Evolutionary conservation across 2,113 vertebrate genomes (phyloP).

Genomic region (Dicerorhinus sumatrensis): DNA sequence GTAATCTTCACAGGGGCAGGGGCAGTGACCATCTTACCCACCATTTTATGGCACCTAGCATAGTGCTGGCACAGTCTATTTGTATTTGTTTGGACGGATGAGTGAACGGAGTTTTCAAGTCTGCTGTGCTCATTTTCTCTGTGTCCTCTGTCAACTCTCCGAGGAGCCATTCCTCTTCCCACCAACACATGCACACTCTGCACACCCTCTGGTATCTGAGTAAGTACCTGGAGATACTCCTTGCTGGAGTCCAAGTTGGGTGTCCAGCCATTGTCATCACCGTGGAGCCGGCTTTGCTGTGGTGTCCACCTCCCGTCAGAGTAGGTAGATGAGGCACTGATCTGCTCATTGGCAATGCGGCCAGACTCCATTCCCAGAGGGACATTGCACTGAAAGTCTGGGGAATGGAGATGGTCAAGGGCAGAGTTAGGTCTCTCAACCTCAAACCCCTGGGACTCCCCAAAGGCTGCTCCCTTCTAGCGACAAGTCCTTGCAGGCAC

Average conservation of each 20-base stretch:
- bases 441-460: neutral
- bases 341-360: conserved; percentile 96
- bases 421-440: conserved; percentile 30
- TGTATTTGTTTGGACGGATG: neutral
- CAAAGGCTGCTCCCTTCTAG: neutral
- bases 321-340: conserved; percentile 95
- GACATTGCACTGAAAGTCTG: conserved; percentile 96
- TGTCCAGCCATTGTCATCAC: conserved; percentile 97
- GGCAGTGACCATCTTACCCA: neutral
- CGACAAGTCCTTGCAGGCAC: conserved; percentile 65
- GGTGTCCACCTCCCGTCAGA: conserved; percentile 94
- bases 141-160: neutral
- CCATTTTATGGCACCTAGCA: neutral
- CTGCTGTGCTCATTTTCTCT: neutral
- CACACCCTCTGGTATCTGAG: neutral
- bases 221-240: conserved; percentile 96
- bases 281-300: conserved; percentile 95
- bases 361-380: conserved; percentile 97
- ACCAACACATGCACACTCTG: neutral
- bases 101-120: neutral
- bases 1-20: neutral
- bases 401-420: neutral
- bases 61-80: neutral
- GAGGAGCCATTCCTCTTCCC: neutral
- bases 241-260: conserved; percentile 96